Evolutionary conservation across 2,888 invertebrate genomes (phyloP), one percentile per base, ranked within the genome.

Genomic region (Embidobia sp.): DNA sequence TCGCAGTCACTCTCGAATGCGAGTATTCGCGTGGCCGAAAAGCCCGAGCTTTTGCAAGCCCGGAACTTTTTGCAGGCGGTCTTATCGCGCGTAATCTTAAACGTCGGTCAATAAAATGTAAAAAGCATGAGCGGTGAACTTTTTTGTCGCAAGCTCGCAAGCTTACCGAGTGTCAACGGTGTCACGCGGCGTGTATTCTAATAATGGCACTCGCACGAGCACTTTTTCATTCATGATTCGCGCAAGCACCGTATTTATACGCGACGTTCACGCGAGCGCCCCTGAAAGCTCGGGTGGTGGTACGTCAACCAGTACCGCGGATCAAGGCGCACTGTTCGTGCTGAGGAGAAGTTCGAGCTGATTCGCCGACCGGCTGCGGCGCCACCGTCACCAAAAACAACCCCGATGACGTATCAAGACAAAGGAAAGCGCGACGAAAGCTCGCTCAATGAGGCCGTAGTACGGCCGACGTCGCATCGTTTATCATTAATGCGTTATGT

Each of bases 301-400:
- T 75, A 77, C 69, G 72, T 83, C 74, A 63, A 77, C 83, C 85
- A 82, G 82, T 81, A 77, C 83, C 85, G 86, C 86, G 86, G 85
- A 86, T 85, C 85, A 83, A 84, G 82, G 85, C 87, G 84, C 85
- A 87, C 87, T 87, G 87, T 81, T 83, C 81, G 80, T 78, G 64
- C 76, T 74, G 67, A 70, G 33, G 51, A 73, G 55, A 77, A 70
- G 67, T 77, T 75, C 46, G 63, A 67, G 66, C 57, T 72, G 64
- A 57, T 66, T 51, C 67, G 77, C 46, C 63, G 22, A 72, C 80
- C 55, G 84, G 85, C 86, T 84, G 81, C 48, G 85, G 86, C 86
- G 86, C 85, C 78, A 67, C 79, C 61, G 67, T 57, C 81, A 82
- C 80, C 77, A 80, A 86, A 85, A 87, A 86, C 85, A 86, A 84